A percentile compares a stretch with the other conserved stretches of the same genome.
Evolutionary conservation across 2,797 vertebrate species (phyloP).

Genomic region (Agapornis canus): DNA sequence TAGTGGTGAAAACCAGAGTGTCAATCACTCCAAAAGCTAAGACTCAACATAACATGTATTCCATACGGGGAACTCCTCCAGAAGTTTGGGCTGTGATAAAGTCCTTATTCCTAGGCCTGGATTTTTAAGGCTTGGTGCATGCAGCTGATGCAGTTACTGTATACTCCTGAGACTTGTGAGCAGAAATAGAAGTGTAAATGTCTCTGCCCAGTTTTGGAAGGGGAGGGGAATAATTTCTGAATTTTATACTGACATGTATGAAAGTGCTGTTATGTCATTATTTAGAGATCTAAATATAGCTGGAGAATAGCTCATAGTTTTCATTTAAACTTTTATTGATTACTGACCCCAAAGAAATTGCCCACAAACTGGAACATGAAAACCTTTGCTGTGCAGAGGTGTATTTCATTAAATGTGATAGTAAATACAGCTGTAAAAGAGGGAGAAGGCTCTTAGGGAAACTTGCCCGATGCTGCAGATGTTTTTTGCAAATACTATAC

Average conservation of each 20-base stretch:
- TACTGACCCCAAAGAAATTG: constrained; percentile 2
- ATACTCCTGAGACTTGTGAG: neutral
- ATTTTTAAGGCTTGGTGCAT: neutral
- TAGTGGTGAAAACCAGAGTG: neutral
- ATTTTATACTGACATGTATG: neutral
- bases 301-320: neutral
- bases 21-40: neutral
- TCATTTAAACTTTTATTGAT: constrained; percentile 21
- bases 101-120: neutral
- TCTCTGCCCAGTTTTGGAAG: neutral
- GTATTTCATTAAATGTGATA: neutral
- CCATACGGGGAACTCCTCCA: neutral
- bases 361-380: neutral
- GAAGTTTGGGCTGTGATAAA: neutral
- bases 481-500: neutral
- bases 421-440: neutral
- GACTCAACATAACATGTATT: neutral
- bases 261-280: neutral
- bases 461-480: neutral
- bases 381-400: neutral
- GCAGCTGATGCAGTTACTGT: neutral
- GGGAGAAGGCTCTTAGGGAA: neutral
- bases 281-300: neutral
- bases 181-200: neutral
- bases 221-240: neutral